Base-by-base conservation (phyloP, 2,888 invertebrate species). In the Drosophila trichaetosa region DNA sequence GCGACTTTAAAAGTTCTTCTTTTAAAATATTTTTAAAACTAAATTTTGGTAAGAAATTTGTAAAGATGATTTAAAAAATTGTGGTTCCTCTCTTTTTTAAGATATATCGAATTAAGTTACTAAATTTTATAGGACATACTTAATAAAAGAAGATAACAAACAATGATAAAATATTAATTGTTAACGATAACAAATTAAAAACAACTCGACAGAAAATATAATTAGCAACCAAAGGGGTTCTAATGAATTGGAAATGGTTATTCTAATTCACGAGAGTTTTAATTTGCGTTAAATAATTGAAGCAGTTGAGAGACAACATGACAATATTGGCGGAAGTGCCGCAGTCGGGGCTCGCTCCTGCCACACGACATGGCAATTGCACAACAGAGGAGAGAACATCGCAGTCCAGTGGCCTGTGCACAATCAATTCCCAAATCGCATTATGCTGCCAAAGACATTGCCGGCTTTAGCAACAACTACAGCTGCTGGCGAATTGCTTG, bases 341-440 rank as follows among this genome's bases (percentile, higher is more conserved):
- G 16, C 16, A 24, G 16, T 24, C 24, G 24, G 16, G 46, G 46
- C 4, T 24, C 5, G 8, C 16, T 46, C 13, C 16, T 24, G 46
- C 16, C 46, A 24, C 16, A 46, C 21, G 46, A 46, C 21, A 46
- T 38, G 70, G 21, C 63, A 49, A 54, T 61, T 71, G 53, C 48
- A 16, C 29, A 21, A 16, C 7, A 56, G 38, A 21, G 2, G 24
- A 53, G 21, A 18, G 10, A 21, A 38, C 38, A 29, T 38, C 21
- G 46, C 51, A 69, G 71, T 78, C 84, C 70, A 65, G 77, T 73
- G 73, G 82, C 71, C 70, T 77, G 71, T 49, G 76, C 72, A 65
- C 87, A 85, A 90, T 90, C 90, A 85, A 85, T 85, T 88, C 85
- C 85, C 90, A 83, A 90, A 85, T 85, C 90, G 87, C 87, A 85